phyloP scores from a whole-genome alignment of 2,113 vertebrate species.

The Psittacula cyanocephala region DNA sequence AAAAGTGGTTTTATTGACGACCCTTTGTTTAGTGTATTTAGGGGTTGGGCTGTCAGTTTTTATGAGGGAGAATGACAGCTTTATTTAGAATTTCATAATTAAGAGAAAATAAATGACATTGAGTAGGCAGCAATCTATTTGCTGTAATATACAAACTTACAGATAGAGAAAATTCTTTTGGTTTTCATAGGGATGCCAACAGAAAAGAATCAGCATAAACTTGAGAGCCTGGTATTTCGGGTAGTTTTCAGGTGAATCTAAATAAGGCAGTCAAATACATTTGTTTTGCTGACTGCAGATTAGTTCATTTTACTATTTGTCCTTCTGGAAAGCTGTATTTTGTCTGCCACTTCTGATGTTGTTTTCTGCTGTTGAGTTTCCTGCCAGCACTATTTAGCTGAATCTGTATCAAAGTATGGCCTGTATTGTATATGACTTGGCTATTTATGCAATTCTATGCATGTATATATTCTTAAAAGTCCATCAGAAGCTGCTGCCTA shows the following conservation, averaged over 20 bases:
- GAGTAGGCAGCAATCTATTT: neutral
- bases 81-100: neutral
- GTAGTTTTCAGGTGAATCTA: neutral
- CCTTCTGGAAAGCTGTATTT: neutral
- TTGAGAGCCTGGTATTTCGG: neutral
- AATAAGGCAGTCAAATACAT: neutral
- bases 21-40: neutral
- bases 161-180: neutral
- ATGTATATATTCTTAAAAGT: neutral
- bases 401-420: neutral
- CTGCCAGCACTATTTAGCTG: neutral
- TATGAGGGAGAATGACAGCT: neutral
- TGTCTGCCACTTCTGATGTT: neutral
- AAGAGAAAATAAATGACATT: neutral
- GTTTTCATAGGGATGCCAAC: neutral
- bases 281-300: neutral
- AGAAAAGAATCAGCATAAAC: neutral
- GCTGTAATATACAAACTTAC: neutral
- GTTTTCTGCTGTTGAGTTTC: neutral
- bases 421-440: neutral
- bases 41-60: neutral
- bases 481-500: neutral
- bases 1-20: neutral
- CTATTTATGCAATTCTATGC: neutral
- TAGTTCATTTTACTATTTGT: neutral